Base-by-base conservation (phyloP, 2,888 invertebrate species). In the Campoletis raptor region DNA sequence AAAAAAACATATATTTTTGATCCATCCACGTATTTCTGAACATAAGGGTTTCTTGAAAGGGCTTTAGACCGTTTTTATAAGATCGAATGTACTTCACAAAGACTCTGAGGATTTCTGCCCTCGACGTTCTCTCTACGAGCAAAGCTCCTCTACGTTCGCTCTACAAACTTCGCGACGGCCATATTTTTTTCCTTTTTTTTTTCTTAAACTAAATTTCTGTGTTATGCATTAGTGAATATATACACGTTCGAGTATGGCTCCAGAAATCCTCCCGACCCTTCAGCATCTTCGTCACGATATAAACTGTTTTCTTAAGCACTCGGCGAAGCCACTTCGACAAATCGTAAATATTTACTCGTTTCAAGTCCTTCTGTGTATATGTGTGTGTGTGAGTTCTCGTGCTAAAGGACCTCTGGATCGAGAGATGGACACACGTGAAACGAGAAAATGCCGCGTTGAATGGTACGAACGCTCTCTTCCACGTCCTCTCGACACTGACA, bases 261-360 rank as follows among this genome's bases (percentile, higher is more conserved):
- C 79, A 57, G 81, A 66, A 79, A 74, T 48, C 69, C 77, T 66
- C 45, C 76, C 52, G 66, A 57, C 54, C 76, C 42, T 70, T 36
- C 45, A 30, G n/a, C 77, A 54, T 76, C 80, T 1, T 48, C 74
- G 69, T 54, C 87, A 87, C 85, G 88, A 85, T 88, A 90, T 90
- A 93, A 93, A 93, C 92, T 92, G 94, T 93, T 94, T 94, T 92
- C 93, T 93, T 92, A 93, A 91, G 93, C 92, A 92, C 92, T 93
- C 90, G 76, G 77, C 92, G 90, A 82, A 87, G 87, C 82, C 93
- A 92, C 92, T 92, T 92, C 81, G 92, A 92, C 92, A 93, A 93
- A 93, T 93, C 91, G 92, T 92, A 94, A 94, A 94, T 93, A 94
- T 94, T 94, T 93, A 93, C 93, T 90, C 91, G 82, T 45, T 67